phyloP scores from a whole-genome alignment of 2,797 vertebrate genomes.

The Atherinosoma microstoma region DNA sequence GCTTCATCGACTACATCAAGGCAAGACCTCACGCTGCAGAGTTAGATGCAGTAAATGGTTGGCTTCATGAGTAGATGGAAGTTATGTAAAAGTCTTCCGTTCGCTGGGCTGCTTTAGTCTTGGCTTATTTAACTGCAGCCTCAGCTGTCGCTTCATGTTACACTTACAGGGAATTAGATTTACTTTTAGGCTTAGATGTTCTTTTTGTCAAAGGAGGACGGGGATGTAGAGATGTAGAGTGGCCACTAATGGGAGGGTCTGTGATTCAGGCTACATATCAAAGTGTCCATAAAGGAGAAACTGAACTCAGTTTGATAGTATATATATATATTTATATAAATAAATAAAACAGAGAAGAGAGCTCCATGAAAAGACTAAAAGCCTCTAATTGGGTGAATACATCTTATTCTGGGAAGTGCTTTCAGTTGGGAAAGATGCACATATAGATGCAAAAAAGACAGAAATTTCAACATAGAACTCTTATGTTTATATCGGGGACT shows the following conservation, averaged over 20 bases:
- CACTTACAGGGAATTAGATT: not conserved
- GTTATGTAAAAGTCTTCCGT: slow-evolving; percentile 11
- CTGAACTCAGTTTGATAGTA: not conserved
- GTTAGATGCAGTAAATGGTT: slow-evolving; percentile 17
- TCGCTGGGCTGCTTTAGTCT: slow-evolving; percentile 1
- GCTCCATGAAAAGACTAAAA: too few species aligned
- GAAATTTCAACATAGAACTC: too few species aligned
- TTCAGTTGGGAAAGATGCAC: too few species aligned
- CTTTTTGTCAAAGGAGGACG: not conserved
- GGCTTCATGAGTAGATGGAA: slow-evolving; percentile 1
- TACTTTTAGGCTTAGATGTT: not conserved
- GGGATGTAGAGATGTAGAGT: not conserved
- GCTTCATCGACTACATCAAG: slow-evolving; percentile 90
- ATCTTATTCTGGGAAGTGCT: too few species aligned
- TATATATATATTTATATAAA: too few species aligned
- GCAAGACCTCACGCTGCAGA: slow-evolving; percentile 66
- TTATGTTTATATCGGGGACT: too few species aligned
- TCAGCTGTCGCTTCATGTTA: slow-evolving; percentile 6
- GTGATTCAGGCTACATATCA: too few species aligned
- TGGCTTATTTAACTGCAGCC: slow-evolving; percentile 15
- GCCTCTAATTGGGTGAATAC: too few species aligned
- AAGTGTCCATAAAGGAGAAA: not conserved
- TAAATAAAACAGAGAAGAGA: too few species aligned
- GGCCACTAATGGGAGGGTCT: not conserved
- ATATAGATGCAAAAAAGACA: too few species aligned